Evolutionary conservation across 2,113 vertebrate species (phyloP), one percentile per base, ranked within the genome.

Genomic region (Trematocara stigmaticum): DNA sequence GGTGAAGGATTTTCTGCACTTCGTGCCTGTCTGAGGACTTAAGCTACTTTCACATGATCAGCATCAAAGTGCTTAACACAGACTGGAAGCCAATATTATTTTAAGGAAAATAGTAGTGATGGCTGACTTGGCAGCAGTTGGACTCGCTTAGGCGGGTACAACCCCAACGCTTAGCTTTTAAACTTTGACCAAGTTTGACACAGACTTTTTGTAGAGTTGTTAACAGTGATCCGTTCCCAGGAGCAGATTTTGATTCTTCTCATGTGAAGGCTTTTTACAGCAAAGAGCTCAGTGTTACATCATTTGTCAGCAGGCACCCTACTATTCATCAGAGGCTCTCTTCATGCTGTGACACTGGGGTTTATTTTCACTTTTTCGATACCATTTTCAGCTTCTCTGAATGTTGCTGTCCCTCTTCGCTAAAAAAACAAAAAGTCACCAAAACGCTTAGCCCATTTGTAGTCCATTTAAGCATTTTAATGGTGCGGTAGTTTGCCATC

Each of bases 41-140:
- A 10, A 90, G 52, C 86, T 57, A 42, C 78, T 91, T 86, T 69
- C 84, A 74, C 66, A 61, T 66, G 83, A 83, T 80, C 29, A 47
- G 53, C 79, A 71, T 86, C 78, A 81, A 86, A 78, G 80, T 12
- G 52, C 78, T 53, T 49, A 86, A 90, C 31, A 2, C 74, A 83
- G 71, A 49, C 69, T 76, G 26, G 26, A 76, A 76, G 71, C 18
- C 49, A 51, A 83, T 81, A 9, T 49, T 85, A 80, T 64, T 82
- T 85, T 34, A 56, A 51, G 23, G 26, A 31, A 52, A 45, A 23
- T n/a, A 11, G 5, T 7, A 6, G 26, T 7, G 29, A 40, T 15
- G 81, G 38, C 23, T 52, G 34, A 76, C 47, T 76, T 76, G 71
- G 45, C 45, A 76, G 42, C 1, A 31, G 42, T 31, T 31, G 26